A percentile compares a stretch with the other conserved stretches of the same genome.
These are phyloP conservation scores for Cyclura pinguis DNA, from an alignment of 2,797 vertebrate genomes.

Conservation along the genomic window DNA sequence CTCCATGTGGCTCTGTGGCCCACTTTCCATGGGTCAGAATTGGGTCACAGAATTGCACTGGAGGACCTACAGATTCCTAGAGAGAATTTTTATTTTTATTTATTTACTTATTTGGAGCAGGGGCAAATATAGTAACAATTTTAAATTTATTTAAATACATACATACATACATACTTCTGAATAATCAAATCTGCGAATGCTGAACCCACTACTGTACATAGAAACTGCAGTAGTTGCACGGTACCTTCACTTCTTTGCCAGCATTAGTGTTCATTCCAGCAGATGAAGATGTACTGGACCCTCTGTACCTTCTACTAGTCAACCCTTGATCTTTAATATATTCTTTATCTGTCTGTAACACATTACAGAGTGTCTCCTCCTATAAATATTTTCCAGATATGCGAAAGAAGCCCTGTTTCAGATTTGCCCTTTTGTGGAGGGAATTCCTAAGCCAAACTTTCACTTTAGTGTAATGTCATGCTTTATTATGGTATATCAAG, in stretches of 20 bases:
- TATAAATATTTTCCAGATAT: background rate
- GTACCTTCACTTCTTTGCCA: rapidly evolving
- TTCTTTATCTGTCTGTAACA: background rate
- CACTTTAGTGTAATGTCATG: background rate
- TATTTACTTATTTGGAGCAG: no score
- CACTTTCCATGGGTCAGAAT: no score
- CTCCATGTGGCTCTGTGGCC: no score
- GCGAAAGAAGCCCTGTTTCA: background rate
- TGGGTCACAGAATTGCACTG: no score
- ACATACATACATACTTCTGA: no score
- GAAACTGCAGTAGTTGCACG: background rate
- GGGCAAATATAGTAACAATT: no score
- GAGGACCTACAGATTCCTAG: no score
- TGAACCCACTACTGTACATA: no score
- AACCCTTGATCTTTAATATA: background rate
- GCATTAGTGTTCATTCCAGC: background rate
- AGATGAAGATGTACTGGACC: background rate
- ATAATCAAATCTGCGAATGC: no score
- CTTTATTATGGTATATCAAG: background rate
- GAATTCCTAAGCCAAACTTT: background rate
- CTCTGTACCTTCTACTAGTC: background rate
- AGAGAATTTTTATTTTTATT: no score
- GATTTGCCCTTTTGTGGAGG: background rate
- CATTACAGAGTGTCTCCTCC: background rate
- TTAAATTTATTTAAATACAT: no score